Evolutionary conservation across 2,888 invertebrate species (phyloP), one percentile per base, ranked within the genome.

Genomic region (Lasioglossum oenotherae): DNA sequence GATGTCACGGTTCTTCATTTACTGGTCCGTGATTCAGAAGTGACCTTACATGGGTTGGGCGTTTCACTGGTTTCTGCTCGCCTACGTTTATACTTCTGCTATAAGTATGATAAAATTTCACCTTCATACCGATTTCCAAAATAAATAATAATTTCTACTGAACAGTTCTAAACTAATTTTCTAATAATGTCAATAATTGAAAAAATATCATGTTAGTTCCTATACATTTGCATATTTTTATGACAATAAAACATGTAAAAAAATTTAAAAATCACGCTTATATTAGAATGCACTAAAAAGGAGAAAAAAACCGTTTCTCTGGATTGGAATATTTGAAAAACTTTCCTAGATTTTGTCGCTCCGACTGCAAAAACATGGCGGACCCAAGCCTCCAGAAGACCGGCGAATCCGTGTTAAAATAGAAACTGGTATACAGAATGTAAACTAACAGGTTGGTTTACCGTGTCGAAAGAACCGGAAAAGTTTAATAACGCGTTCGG

Each of bases 391-490:
- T 67, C 16, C 31, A 44, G 64, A 64, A 69, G 67, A 53, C 53
- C 38, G 60, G 67, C 57, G 53, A 53, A 69, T 85, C 78, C 53
- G 44, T 38, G 73, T 72, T 67, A 64, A 87, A 88, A 85, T 85
- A 87, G 80, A 27, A 60, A 67, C 35, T 23, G 46, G 73, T 57
- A 60, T 60, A 27, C 27, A 23, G 67, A 81, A 81, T 69, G 73
- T 81, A 80, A 87, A 80, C 80, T 79, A 77, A 38, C 19, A 67
- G 35, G 74, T 49, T 38, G 49, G 67, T 80, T 74, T 74, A 69
- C 49, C 49, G 73, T 31, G 19, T 31, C 31, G 27, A 46, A 46
- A 35, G 38, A 69, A 38, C 35, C 64, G 46, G 64, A 76, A 60
- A 76, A 78, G 44, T 82, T 87, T 78, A 76, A 82, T 16, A 44